Evolutionary conservation across 2,113 vertebrate species (phyloP), one percentile per base, ranked within the genome.

Genomic region (Bufo gargarizans): DNA sequence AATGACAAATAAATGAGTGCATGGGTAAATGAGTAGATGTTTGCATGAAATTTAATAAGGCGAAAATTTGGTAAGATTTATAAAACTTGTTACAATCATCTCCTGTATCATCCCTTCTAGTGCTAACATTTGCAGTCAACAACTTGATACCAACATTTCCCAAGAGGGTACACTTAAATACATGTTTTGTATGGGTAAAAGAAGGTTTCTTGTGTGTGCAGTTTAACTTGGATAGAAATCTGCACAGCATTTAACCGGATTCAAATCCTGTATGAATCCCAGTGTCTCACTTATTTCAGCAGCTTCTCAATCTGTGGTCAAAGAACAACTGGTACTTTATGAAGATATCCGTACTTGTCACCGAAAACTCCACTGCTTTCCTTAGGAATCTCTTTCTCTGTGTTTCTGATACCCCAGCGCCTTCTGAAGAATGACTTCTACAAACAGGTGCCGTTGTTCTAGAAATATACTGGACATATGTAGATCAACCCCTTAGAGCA

Each of bases 371-470:
- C 19, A 76, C 16, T 49, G 47, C 72, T 77, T 8, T 14, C 14
- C 56, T 56, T 12, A 77, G 74, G 85, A 63, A 77, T 78, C 45
- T 19, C 45, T 86, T 53, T 77, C 85, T 50, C 13, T 86, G 49
- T 74, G 59, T 65, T 86, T 65, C 56, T 78, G 45, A 77, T 86
- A 63, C 65, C 85, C 12, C 43, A 12, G 10, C 63, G 58, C 74
- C 74, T 49, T 63, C 59, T 78, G 74, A 45, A 65, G 74, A 86
- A 86, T 77, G 85, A 86, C 56, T 63, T 65, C 19, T 58, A 13
- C 11, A 86, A 86, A 61, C 85, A 86, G 85, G 72, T 86, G 85
- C 85, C 5, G 58, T 63, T 77, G 58, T 77, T 77, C 83, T 11
- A 22, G 20, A 63, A 77, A 77, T 77, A 76, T 49, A 72, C 85